These are phyloP conservation scores for Gambusia affinis DNA, from an alignment of 2,113 vertebrate species.

Conservation along the genomic window DNA sequence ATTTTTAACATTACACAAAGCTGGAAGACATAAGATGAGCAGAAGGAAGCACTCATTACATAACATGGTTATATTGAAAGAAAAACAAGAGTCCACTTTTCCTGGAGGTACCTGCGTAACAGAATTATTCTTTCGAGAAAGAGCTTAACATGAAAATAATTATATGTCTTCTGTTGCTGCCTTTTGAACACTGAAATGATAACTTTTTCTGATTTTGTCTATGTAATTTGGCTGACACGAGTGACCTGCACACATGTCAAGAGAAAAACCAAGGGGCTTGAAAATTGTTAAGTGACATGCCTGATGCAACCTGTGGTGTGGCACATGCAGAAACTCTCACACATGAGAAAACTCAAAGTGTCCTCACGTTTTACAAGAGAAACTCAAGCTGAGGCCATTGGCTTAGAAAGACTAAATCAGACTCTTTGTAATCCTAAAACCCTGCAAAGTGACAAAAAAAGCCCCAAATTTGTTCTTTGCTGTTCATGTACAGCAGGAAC, in stretches of 20 bases:
- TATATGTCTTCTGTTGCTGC: neutral
- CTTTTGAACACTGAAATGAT: neutral
- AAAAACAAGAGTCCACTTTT: neutral
- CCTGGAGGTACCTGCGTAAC: neutral
- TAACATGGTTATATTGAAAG: conserved; percentile 15
- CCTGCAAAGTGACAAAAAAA: too few relatives aligned
- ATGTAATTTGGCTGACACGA: conserved; percentile 15
- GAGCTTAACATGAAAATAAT: too few relatives aligned
- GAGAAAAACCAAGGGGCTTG: conserved; percentile 26
- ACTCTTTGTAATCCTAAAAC: too few relatives aligned
- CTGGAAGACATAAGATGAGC: neutral
- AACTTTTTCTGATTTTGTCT: neutral
- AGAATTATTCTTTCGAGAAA: neutral
- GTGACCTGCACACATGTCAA: conserved; percentile 46
- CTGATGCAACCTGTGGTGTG: conserved; percentile 3
- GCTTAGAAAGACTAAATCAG: neutral
- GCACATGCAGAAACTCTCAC: conserved; percentile 12
- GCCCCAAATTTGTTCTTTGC: neutral
- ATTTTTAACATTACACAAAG: neutral
- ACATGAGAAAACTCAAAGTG: neutral
- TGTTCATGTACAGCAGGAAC: too few relatives aligned
- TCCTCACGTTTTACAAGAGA: neutral
- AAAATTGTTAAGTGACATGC: conserved; percentile 35
- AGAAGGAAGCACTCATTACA: conserved; percentile 1
- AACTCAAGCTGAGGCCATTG: neutral